These are phyloP conservation scores for Campoletis sonorensis DNA, from an alignment of 1,140 invertebrate genomes.

Conservation along the genomic window DNA sequence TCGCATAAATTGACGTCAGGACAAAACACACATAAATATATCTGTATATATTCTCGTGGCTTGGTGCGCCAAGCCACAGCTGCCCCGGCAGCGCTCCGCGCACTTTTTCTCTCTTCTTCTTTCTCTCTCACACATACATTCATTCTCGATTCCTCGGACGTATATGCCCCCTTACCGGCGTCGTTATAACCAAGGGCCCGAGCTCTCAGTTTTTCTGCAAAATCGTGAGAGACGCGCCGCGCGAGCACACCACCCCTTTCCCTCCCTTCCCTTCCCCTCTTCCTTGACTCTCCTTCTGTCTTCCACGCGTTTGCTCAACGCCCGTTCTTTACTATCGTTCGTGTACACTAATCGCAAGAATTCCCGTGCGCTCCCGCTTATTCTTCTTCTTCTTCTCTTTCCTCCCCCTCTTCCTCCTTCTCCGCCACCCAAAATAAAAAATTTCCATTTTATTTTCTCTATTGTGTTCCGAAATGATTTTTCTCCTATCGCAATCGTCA, in stretches of 20 bases:
- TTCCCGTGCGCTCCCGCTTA: background rate
- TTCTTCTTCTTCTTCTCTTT: conserved; percentile 44
- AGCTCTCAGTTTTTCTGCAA: conserved; percentile 37
- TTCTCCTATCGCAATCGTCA: too few relatives aligned
- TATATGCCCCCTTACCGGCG: conserved; percentile 34
- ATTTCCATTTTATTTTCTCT: background rate
- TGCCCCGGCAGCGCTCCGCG: conserved; percentile 20
- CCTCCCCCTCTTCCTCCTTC: background rate
- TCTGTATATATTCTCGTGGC: background rate
- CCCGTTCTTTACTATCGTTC: background rate
- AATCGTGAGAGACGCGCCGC: conserved; percentile 39
- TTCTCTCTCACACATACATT: conserved; percentile 19
- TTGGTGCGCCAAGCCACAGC: conserved; percentile 12
- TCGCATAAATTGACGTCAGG: conserved; percentile 45
- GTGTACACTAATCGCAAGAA: conserved; percentile 16
- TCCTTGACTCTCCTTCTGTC: background rate
- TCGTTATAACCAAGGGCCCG: conserved; percentile 29
- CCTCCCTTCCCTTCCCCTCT: background rate
- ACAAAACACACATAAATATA: conserved; percentile 34
- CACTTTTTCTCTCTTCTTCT: background rate
- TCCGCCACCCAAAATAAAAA: background rate
- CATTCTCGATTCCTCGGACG: conserved; percentile 46
- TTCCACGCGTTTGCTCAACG: background rate
- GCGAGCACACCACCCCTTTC: background rate
- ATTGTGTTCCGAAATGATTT: too few relatives aligned